phyloP scores from a whole-genome alignment of 2,797 vertebrate genomes.

The Salmo trutta region DNA sequence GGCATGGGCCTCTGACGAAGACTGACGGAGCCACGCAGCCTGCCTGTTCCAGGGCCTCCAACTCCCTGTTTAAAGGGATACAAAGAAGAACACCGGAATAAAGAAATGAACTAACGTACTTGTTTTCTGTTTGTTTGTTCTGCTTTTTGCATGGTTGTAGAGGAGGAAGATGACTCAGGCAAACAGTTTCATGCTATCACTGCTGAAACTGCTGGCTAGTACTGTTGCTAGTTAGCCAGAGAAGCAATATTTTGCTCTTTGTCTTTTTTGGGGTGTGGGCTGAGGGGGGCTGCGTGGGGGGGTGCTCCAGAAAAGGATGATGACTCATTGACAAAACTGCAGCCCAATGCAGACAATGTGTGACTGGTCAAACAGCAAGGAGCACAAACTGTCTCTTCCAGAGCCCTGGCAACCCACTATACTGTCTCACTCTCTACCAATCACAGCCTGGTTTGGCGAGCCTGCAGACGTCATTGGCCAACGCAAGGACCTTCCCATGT shows the following conservation, averaged over 20 bases:
- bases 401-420: constrained; percentile 42
- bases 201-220: constrained; percentile 8
- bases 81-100: constrained; percentile 53
- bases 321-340: constrained; percentile 45
- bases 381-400: constrained; percentile 40
- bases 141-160: constrained; percentile 28
- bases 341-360: constrained; percentile 27
- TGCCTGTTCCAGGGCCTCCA: constrained; percentile 71
- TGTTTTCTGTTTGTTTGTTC: constrained; percentile 21
- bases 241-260: constrained; percentile 27
- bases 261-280: constrained; percentile 23
- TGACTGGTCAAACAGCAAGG: constrained; percentile 41
- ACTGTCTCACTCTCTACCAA: constrained; percentile 34
- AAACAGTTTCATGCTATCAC: constrained; percentile 39
- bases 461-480: not conserved
- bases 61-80: constrained; percentile 86
- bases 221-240: constrained; percentile 5
- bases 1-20: constrained; percentile 95
- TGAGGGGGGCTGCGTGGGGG: constrained; percentile 22
- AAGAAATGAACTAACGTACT: constrained; percentile 68
- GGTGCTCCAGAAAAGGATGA: constrained; percentile 39
- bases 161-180: constrained; percentile 36
- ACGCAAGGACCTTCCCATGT: constrained; percentile 11
- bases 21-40: constrained; percentile 91
- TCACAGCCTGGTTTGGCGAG: constrained; percentile 22